Conservation (phyloP, 2,113 vertebrate species). For the Poeciliopsis turrubarensis region DNA sequence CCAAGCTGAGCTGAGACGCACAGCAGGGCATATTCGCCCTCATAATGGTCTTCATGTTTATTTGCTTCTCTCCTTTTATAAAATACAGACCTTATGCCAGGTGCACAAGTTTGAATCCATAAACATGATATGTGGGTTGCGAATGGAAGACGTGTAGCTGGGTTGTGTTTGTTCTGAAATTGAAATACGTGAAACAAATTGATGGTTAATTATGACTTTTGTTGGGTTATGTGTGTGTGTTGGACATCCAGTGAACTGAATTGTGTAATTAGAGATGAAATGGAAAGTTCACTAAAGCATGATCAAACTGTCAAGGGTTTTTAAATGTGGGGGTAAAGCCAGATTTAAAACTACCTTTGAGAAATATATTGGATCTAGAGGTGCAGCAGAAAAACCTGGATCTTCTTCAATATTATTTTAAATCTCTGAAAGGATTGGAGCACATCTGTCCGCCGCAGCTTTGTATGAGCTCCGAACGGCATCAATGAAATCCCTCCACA, state of each 20-base stretch:
- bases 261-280: not conserved
- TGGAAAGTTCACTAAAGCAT: not conserved
- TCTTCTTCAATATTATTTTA: too few species aligned
- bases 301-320: not conserved
- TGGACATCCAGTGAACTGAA: constrained; percentile 7
- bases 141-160: not conserved
- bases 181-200: not conserved
- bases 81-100: constrained; percentile 14
- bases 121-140: not conserved
- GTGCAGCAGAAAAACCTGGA: too few species aligned
- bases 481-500: too few species aligned
- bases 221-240: constrained; percentile 17
- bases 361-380: too few species aligned
- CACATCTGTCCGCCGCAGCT: too few species aligned
- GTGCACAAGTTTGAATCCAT: constrained; percentile 16
- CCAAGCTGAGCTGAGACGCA: constrained; percentile 30
- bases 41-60: constrained; percentile 16
- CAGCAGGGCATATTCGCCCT: constrained; percentile 47
- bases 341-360: too few species aligned
- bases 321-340: too few species aligned
- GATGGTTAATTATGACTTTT: constrained; percentile 9
- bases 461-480: too few species aligned
- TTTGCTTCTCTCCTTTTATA: constrained; percentile 17
- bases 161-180: not conserved
- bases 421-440: too few species aligned